Conservation (phyloP, 2,888 invertebrate species). For the Eurytoma californica region DNA sequence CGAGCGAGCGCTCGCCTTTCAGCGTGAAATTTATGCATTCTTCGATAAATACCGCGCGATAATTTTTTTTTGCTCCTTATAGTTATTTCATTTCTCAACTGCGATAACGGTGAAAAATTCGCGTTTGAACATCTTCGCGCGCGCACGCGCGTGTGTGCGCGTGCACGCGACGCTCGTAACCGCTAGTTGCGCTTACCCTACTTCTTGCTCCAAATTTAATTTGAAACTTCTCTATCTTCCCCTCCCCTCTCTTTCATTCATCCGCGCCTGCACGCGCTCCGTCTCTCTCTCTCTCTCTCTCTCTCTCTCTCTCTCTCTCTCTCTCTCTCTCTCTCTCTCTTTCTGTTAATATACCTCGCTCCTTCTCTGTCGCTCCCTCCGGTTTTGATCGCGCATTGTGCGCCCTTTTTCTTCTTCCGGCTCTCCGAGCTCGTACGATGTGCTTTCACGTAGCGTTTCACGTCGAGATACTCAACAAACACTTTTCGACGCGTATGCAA, state of each 20-base stretch:
- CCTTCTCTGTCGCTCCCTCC: constrained; percentile 9
- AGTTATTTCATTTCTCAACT: too few species aligned
- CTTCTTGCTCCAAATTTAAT: constrained; percentile 25
- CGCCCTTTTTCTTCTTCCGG: not conserved
- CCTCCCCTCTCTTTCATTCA: not conserved
- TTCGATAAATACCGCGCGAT: too few species aligned
- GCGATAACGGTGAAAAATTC: too few species aligned
- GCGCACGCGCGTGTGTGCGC: too few species aligned
- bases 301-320: constrained; percentile 7
- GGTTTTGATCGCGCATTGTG: too few species aligned
- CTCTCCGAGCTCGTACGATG: not conserved
- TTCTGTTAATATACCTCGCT: constrained; percentile 1
- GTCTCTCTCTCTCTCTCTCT: constrained; percentile 4
- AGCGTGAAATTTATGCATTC: too few species aligned
- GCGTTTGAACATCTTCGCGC: too few species aligned
- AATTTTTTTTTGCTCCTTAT: too few species aligned
- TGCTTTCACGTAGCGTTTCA: not conserved
- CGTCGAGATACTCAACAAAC: not conserved
- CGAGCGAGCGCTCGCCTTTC: too few species aligned
- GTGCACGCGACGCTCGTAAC: too few species aligned
- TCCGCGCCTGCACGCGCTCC: not conserved
- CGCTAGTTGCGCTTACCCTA: not conserved
- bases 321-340: constrained; percentile 1
- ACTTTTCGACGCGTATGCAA: not conserved
- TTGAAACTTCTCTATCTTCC: constrained; percentile 1